These are phyloP conservation scores for Leucophenga montana DNA, from an alignment of 2,888 invertebrate species.

Conservation along the genomic window DNA sequence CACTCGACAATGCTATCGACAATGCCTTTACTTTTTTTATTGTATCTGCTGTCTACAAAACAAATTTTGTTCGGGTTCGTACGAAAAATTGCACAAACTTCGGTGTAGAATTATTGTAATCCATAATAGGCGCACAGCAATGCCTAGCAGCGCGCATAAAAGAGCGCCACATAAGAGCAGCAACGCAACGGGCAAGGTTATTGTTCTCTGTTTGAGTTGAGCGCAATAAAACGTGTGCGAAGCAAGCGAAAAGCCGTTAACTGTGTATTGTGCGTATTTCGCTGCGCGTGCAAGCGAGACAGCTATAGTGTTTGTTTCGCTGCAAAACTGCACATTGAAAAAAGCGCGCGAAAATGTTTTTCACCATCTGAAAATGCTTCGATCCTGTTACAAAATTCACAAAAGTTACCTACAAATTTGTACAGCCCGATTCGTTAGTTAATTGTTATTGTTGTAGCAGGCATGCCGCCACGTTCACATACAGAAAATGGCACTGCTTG, in stretches of 20 bases:
- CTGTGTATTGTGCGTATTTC: too few relatives aligned
- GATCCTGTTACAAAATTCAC: constrained; percentile 60
- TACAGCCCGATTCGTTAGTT: too few relatives aligned
- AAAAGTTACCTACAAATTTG: constrained; percentile 45
- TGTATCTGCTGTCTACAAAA: constrained; percentile 44
- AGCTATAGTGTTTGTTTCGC: constrained; percentile 32
- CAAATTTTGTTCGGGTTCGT: constrained; percentile 37
- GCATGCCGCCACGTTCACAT: too few relatives aligned
- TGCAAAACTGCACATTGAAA: constrained; percentile 15
- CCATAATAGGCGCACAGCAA: constrained; percentile 66
- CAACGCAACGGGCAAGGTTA: too few relatives aligned
- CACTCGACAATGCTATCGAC: neutral
- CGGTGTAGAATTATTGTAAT: constrained; percentile 73
- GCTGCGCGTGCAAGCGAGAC: constrained; percentile 26
- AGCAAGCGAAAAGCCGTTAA: neutral
- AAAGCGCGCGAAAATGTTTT: constrained; percentile 37
- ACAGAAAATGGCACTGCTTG: too few relatives aligned
- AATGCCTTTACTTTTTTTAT: constrained; percentile 47
- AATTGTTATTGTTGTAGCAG: too few relatives aligned
- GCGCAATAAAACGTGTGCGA: too few relatives aligned
- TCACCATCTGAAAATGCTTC: constrained; percentile 44
- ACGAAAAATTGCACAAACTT: constrained; percentile 65
- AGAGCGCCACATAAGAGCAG: constrained; percentile 47
- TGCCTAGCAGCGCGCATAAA: constrained; percentile 21
- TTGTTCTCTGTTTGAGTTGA: constrained; percentile 19